Evolutionary conservation across 2,797 vertebrate genomes (phyloP), one percentile per base, ranked within the genome.

Genomic region (Diplodus sargus): DNA sequence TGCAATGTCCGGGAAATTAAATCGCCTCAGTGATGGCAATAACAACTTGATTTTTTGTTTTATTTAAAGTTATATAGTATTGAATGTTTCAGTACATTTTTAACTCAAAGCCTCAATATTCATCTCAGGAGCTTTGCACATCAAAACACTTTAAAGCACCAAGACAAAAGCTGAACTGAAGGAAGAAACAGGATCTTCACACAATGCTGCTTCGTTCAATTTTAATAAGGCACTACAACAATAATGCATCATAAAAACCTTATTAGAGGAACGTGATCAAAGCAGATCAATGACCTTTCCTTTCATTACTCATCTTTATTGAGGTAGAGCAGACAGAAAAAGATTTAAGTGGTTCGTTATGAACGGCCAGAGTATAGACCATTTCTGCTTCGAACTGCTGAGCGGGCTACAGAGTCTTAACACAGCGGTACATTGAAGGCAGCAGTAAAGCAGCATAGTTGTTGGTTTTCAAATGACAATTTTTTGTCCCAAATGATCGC

Each of bases 291-390:
- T 77, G 65, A 74, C 79, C 70, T 86, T 79, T 68, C 11, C 4
- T 76, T 75, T 82, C 78, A 81, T 74, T 83, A 69, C 47, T 69
- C 17, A 58, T 69, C 34, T 72, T 70, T 65, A 70, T 54, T 45
- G 47, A 75, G 23, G 39, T 16, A 0, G 47, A 56, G 57, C 4
- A 0, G 62, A 65, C 59, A 70, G 30, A 68, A 48, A 61, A 23
- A 25, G 11, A 58, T 54, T 49, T 18, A 76, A 75, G 49, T 3
- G 11, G 34, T 16, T 48, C 0, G 4, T 73, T 62, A 70, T 45
- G 17, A 78, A 81, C 81, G 56, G 69, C 57, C 73, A 69, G 15
- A 45, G 49, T 23, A 39, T 0, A 76, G 22, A 56, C 6, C 12
- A 30, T 58, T 71, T 52, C 28, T 47, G 47, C 28, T 18, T 12